phyloP scores from a whole-genome alignment of 2,797 vertebrate species.

The Thalassophryne amazonica region DNA sequence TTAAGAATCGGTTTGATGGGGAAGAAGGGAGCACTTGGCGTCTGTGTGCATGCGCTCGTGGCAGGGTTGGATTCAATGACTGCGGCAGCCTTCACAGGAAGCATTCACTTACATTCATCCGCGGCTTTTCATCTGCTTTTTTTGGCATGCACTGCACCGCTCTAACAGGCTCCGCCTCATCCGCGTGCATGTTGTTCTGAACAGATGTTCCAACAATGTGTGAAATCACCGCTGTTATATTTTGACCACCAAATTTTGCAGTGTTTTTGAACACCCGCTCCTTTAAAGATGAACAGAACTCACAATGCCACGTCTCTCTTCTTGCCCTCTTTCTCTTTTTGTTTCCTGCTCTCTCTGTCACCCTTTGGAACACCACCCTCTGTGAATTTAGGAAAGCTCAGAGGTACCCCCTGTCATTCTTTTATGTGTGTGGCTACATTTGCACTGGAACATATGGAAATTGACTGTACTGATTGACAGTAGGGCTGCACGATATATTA shows the following conservation, averaged over 20 bases:
- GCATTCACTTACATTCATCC: conserved; percentile 29
- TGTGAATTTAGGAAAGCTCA: conserved; percentile 61
- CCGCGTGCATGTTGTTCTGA: conserved; percentile 42
- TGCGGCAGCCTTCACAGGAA: conserved; percentile 34
- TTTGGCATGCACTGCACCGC: conserved; percentile 44
- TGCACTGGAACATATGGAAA: conserved; percentile 38
- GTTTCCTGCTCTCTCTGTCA: conserved; percentile 29
- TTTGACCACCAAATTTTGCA: conserved; percentile 18
- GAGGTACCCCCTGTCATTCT: conserved; percentile 49
- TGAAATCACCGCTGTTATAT: conserved; percentile 41
- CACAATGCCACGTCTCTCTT: conserved; percentile 86
- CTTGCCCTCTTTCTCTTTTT: conserved; percentile 14
- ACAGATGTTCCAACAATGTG: conserved; percentile 44
- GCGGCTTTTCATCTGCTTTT: conserved; percentile 46
- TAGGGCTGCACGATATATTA: no score
- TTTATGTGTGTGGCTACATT: conserved; percentile 39
- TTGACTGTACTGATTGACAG: conserved; percentile 33
- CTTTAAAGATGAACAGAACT: conserved; percentile 78
- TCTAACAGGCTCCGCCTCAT: conserved; percentile 26
- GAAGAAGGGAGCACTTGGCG: background rate
- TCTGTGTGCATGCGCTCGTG: conserved; percentile 3
- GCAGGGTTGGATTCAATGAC: conserved; percentile 16
- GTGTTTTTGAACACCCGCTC: conserved; percentile 37
- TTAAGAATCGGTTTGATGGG: conserved; percentile 18
- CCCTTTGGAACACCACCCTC: conserved; percentile 53